A percentile compares a stretch with the other conserved stretches of the same genome.
phyloP scores from a whole-genome alignment of 1,140 invertebrate species.

The Drosophila mauritiana region DNA sequence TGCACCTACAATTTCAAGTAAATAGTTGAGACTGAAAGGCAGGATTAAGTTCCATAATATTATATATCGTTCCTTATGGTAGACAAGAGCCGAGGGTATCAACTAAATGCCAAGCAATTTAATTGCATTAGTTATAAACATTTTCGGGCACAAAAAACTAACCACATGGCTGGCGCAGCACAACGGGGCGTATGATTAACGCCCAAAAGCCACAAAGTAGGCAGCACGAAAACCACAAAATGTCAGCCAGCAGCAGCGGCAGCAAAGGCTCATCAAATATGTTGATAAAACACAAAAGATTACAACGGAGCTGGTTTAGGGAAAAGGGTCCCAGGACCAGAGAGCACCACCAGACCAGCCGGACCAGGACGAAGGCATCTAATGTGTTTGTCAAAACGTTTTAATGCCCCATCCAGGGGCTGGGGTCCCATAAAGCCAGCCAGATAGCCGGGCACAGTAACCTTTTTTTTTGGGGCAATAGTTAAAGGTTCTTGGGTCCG shows the following conservation, averaged over 20 bases:
- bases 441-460: slow-evolving; percentile 24
- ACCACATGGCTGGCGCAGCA: slow-evolving; percentile 24
- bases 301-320: slow-evolving; percentile 30
- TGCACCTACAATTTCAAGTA: no score
- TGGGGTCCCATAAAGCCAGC: slow-evolving; percentile 60
- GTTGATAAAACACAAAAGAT: slow-evolving; percentile 81
- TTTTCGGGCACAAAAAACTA: slow-evolving; percentile 46
- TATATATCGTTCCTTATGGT: neutral
- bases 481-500: neutral
- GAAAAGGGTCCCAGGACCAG: slow-evolving; percentile 34
- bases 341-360: neutral
- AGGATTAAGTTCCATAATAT: neutral
- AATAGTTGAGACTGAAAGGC: no score
- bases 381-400: slow-evolving; percentile 81
- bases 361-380: slow-evolving; percentile 49
- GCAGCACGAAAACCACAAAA: slow-evolving; percentile 63
- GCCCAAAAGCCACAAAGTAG: slow-evolving; percentile 63
- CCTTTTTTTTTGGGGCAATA: slow-evolving; percentile 30
- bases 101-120: slow-evolving; percentile 23
- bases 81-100: neutral
- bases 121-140: slow-evolving; percentile 39
- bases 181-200: slow-evolving; percentile 72
- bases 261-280: slow-evolving; percentile 76
- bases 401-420: slow-evolving; percentile 58
- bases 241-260: slow-evolving; percentile 32